phyloP scores from a whole-genome alignment of 2,797 vertebrate genomes.

The Acrocephalus scirpaceus region DNA sequence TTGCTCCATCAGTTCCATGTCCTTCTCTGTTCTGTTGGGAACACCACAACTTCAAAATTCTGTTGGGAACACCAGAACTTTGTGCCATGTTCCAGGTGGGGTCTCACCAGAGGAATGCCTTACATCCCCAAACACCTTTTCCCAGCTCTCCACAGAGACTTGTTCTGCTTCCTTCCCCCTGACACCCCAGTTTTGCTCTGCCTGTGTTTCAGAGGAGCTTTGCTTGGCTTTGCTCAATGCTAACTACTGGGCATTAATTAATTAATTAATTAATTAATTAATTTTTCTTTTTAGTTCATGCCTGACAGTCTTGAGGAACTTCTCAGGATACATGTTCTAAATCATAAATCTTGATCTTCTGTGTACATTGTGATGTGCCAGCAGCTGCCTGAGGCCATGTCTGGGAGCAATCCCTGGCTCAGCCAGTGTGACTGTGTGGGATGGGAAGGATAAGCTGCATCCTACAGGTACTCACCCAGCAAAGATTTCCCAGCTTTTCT shows the following conservation, averaged over 20 bases:
- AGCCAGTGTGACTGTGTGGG: not conserved
- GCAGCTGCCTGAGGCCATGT: not conserved
- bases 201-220: not conserved
- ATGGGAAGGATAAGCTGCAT: not conserved
- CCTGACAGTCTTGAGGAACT: not conserved
- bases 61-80: not conserved
- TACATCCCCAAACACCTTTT: rapidly evolving
- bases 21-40: no score
- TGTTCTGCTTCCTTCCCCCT: not conserved
- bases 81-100: not conserved
- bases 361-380: not conserved
- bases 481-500: not conserved
- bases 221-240: not conserved
- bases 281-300: not conserved
- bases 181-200: not conserved
- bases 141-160: not conserved
- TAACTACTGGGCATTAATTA: not conserved
- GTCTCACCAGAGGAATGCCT: not conserved
- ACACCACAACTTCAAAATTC: no score
- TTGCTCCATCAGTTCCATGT: not conserved
- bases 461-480: not conserved
- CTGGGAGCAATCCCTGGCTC: not conserved
- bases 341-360: not conserved
- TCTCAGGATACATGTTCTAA: not conserved
- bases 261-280: not conserved